These are phyloP conservation scores for Blastobasis adustella DNA, from an alignment of 2,888 invertebrate genomes.

Conservation along the genomic window DNA sequence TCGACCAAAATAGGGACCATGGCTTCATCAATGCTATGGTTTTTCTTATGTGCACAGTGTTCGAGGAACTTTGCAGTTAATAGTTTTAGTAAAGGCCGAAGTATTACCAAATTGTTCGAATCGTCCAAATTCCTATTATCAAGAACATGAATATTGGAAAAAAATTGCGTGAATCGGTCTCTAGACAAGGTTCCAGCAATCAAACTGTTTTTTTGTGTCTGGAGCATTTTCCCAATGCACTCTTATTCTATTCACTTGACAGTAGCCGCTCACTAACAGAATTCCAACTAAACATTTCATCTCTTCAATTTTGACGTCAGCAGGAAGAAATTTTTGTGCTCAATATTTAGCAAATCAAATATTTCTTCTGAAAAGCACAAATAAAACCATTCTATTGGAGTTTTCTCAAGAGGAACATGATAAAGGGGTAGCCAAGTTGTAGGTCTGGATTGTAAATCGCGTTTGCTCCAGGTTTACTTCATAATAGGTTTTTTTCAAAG, in stretches of 20 bases:
- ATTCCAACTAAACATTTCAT: not conserved
- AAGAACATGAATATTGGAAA: not conserved
- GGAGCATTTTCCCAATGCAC: not conserved
- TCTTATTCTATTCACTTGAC: not conserved
- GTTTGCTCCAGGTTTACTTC: not conserved
- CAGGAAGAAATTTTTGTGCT: not conserved
- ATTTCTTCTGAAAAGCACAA: too few species aligned
- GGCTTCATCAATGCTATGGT: too few species aligned
- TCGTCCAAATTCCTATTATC: too few species aligned
- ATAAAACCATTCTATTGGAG: not conserved
- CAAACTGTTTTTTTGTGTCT: too few species aligned
- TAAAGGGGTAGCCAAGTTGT: not conserved
- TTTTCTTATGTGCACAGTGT: too few species aligned
- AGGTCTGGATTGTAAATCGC: not conserved
- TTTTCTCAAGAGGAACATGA: not conserved
- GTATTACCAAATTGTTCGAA: not conserved
- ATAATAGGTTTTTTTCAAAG: not conserved
- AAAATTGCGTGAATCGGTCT: too few species aligned
- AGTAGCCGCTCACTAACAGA: too few species aligned
- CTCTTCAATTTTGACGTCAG: not conserved
- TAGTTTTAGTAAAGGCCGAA: not conserved
- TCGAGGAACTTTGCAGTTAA: not conserved
- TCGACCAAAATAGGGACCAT: too few species aligned
- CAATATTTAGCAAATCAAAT: too few species aligned
- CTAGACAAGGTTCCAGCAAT: too few species aligned